These are phyloP conservation scores for Lottia scabra DNA, from an alignment of 2,888 invertebrate genomes.

Conservation along the genomic window DNA sequence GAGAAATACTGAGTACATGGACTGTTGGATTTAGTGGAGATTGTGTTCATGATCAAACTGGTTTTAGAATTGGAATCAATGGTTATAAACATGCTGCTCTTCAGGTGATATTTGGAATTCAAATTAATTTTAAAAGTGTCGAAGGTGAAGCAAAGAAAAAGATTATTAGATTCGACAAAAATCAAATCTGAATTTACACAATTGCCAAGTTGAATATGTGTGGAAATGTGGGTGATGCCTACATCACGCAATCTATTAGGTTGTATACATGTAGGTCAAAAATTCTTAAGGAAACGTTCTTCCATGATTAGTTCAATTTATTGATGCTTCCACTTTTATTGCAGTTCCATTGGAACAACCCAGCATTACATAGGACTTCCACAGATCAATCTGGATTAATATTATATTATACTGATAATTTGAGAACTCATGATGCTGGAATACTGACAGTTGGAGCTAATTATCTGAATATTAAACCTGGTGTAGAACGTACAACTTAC, in stretches of 20 bases:
- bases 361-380: slow-evolving; percentile 7
- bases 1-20: slow-evolving; percentile 14
- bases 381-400: slow-evolving; percentile 32
- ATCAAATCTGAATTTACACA: too few species aligned
- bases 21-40: slow-evolving; percentile 13
- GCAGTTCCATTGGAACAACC: slow-evolving; percentile 39
- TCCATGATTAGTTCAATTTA: too few species aligned
- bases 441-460: slow-evolving; percentile 32
- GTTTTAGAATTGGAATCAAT: slow-evolving; percentile 8
- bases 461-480: slow-evolving; percentile 27
- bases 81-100: slow-evolving; percentile 4
- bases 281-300: too few species aligned
- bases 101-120: background rate
- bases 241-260: too few species aligned
- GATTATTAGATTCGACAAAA: too few species aligned
- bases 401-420: slow-evolving; percentile 25
- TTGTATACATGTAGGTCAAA: too few species aligned
- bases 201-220: too few species aligned
- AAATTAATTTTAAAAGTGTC: too few species aligned
- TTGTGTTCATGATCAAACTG: slow-evolving; percentile 15
- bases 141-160: too few species aligned
- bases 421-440: slow-evolving; percentile 30
- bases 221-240: too few species aligned
- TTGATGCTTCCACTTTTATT: background rate
- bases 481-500: slow-evolving; percentile 13